phyloP scores from a whole-genome alignment of 1,140 invertebrate genomes.

The Teleopsis dalmanni region DNA sequence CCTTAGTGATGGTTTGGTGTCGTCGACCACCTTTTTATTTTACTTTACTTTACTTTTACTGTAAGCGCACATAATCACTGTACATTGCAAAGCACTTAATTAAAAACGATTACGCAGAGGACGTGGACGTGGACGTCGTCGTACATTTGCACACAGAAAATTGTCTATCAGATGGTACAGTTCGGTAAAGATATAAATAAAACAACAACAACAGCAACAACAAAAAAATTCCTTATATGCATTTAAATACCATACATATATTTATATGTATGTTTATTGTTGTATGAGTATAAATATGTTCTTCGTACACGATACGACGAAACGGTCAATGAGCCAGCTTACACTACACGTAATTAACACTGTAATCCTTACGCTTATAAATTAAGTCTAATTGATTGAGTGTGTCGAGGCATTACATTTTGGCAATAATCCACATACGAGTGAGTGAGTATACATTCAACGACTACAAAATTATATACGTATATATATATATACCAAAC shows the following conservation, averaged over 20 bases:
- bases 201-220: too few species aligned
- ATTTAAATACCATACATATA: too few species aligned
- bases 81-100: too few species aligned
- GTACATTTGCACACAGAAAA: too few species aligned
- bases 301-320: slow-evolving; percentile 8
- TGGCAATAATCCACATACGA: slow-evolving; percentile 9
- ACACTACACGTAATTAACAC: slow-evolving; percentile 14
- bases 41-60: slow-evolving; percentile 1
- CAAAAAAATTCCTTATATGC: too few species aligned
- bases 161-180: too few species aligned
- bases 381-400: slow-evolving; percentile 18
- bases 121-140: too few species aligned
- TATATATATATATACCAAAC: too few species aligned
- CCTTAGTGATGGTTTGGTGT: slow-evolving; percentile 13
- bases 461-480: neutral
- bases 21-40: slow-evolving; percentile 13
- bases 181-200: too few species aligned
- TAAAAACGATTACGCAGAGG: too few species aligned
- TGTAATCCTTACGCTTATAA: slow-evolving; percentile 16
- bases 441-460: slow-evolving; percentile 1
- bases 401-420: slow-evolving; percentile 13
- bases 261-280: neutral
- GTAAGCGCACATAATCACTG: neutral
- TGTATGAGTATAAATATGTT: neutral
- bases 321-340: too few species aligned